Evolutionary conservation across 1,140 invertebrate genomes (phyloP), one percentile per base, ranked within the genome.

Genomic region (Calosoma granatense): DNA sequence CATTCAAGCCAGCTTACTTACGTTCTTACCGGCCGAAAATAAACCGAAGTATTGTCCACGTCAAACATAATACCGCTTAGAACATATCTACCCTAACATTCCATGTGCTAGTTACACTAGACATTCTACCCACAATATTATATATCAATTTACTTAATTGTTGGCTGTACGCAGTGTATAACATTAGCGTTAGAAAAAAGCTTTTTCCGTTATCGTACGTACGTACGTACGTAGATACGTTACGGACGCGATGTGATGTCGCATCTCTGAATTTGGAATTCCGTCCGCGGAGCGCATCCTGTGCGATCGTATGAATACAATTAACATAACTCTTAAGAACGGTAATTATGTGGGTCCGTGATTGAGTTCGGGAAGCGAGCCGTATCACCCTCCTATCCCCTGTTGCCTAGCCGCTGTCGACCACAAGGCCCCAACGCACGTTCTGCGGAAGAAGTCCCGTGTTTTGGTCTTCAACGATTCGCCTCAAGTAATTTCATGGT

Each of bases 321-420:
- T 47, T 47, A 47, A 47, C 41, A 47, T 47, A 47, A 47, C 41
- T 47, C 41, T 47, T 47, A 47, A 47, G 41, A 47, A 47, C 9
- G 6, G 41, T 47, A 47, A 47, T 47, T 47, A 47, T 47, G 41
- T 47, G 41, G 41, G 9, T 12, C 41, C 17, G 41, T 47, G 41
- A 47, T 47, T 47, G 41, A 47, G 41, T 47, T 47, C 17, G 41
- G 41, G 41, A 47, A 47, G 6, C 41, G 41, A 47, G 41, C 9
- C 41, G 17, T 47, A 17, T 47, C 41, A 17, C 41, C 41, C 41
- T 9, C 6, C 9, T 11, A 11, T 12, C 41, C 6, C 17, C 41
- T 17, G 41, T 11, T 17, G 6, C 9, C 41, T 17, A 47, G 3
- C 15, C 15, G 6, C 17, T 11, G 41, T 11, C 6, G 17, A 47